Base-by-base conservation (phyloP, 1,140 invertebrate species). In the Vanessa atalanta region DNA sequence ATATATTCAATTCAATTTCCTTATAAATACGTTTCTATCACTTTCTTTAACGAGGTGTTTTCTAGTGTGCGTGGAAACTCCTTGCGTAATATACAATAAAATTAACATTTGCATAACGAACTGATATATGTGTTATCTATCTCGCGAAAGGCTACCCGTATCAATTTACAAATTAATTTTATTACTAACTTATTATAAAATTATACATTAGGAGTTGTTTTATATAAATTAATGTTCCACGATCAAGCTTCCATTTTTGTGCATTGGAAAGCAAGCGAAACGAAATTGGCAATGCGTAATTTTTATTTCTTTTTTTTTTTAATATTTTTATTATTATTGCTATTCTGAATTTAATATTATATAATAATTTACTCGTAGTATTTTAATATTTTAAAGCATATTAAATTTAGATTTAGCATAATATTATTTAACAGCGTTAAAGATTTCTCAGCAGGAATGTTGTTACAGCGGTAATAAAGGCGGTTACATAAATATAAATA, bases 1-100 rank as follows among this genome's bases (percentile, higher is more conserved):
- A 73, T 73, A 65, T 57, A 60, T 37, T 73, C 60, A 65, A 72
- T 57, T 66, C 65, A 65, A 73, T 73, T 73, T 73, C 72, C 72
- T 73, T 68, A 43, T 73, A 65, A 73, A 73, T 68, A 43, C 15
- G 55, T 68, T 73, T 73, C 67, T 68, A 68, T 67, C 65, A 73
- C 65, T 73, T 68, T 73, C 72, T 61, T 73, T 72, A 65, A 55
- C 70, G 43, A 73, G 72, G 65, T 51, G 72, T 65, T 73, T 68
- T 73, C 63, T 63, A 61, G 16, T 31, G 65, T 53, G 65, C 57
- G 55, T 63, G 47, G 72, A 68, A 51, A 68, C 37, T 20, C 20
- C 43, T 73, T 73, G 72, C 72, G 72, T 68, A 73, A 68, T 31
- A 43, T 43, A 37, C 23, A 20, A 43, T 68, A 65, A 68, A 73